Base-by-base conservation (phyloP, 2,888 invertebrate species). In the Pherbina coryleti region DNA sequence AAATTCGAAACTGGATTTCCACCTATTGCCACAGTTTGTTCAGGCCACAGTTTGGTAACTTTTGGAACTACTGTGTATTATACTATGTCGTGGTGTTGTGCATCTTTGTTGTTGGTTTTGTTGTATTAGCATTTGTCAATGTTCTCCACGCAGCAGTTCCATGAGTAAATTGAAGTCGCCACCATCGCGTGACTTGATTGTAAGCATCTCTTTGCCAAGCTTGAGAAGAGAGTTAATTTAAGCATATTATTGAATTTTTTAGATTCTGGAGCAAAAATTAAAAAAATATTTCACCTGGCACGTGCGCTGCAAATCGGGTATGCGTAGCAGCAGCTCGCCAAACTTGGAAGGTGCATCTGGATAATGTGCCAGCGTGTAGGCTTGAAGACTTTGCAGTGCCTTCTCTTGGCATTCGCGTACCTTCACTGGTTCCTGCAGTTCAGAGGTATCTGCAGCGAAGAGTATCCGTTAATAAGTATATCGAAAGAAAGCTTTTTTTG, bases 271-370 rank as follows among this genome's bases (percentile, higher is more conserved):
- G 25, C 17, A 60, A 19, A 55, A 60, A 60, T 44, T 28, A 3
- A 25, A 22, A 75, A 25, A 22, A 75, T 25, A 66, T 8, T 14
- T 88, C 86, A 96, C 95, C 92, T 97, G 97, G 90, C 98, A 98
- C 84, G 98, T 97, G 87, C 98, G 92, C 90, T 98, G 97, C 85
- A 98, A 91, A 90, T 98, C 98, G 17, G 98, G 97, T 89, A 98
- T 97, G 84, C 98, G 93, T 80, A 98, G 91, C 81, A 98, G 91
- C 76, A 98, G 91, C 90, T 98, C 98, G 60, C 98, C 98, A 88
- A 98, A 98, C 91, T 98, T 98, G 83, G 97, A 96, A 73, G 97
- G 97, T 89, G 95, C 94, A 83, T 96, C 95, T 17, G 97, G 97
- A 91, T 97, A 98, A 90, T 97, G 97, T 31, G 88, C 93, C 82